These are phyloP conservation scores for Drosophila busckii DNA, from an alignment of 1,140 invertebrate genomes.

Conservation along the genomic window DNA sequence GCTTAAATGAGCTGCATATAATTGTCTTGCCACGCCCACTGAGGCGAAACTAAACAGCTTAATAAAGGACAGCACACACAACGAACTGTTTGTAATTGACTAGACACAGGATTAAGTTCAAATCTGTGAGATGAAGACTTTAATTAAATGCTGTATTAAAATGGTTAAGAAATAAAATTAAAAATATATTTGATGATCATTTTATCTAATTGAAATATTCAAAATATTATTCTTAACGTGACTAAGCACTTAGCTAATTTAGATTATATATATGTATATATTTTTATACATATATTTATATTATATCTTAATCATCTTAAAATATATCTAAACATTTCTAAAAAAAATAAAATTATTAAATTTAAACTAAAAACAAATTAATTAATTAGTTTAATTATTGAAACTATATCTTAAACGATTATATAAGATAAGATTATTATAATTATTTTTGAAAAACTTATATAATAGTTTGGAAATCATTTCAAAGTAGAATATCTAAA, in stretches of 20 bases:
- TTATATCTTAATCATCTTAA: no score
- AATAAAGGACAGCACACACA: slow-evolving; percentile 31
- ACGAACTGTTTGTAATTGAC: slow-evolving; percentile 36
- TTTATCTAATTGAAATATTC: no score
- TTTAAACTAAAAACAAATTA: not conserved
- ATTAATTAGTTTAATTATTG: no score
- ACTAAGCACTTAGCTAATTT: no score
- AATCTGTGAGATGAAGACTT: not conserved
- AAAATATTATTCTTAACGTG: no score
- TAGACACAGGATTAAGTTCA: slow-evolving; percentile 13
- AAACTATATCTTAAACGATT: no score
- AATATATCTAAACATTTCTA: no score
- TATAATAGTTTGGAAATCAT: no score
- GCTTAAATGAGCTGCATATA: slow-evolving; percentile 49
- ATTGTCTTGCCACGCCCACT: slow-evolving; percentile 52
- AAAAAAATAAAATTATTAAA: not conserved
- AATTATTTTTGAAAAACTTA: not conserved
- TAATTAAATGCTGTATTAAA: not conserved
- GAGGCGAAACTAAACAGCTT: not conserved
- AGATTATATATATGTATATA: no score
- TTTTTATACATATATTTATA: no score
- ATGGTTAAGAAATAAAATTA: no score
- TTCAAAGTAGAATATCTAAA: not conserved
- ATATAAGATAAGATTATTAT: not conserved
- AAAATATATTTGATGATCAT: no score